Evolutionary conservation across 2,797 vertebrate species (phyloP).

Genomic region (Etheostoma perlongum): DNA sequence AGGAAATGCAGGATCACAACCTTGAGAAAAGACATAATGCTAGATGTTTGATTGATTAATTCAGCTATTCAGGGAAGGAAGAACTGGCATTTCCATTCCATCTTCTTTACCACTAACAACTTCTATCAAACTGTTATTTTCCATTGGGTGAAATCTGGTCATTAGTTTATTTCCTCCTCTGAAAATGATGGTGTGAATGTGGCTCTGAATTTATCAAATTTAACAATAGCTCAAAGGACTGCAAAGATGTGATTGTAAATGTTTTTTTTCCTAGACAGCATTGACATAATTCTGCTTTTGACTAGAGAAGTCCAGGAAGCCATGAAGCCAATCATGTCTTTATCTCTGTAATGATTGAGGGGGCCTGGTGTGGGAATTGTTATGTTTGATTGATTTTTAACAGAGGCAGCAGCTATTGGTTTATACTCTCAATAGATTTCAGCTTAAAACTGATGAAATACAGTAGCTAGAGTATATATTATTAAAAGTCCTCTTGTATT

Average conservation of each 20-base stretch:
- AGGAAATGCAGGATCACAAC: background rate
- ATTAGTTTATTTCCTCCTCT: conserved; percentile 17
- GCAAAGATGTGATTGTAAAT: conserved; percentile 14
- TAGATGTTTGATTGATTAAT: conserved; percentile 5
- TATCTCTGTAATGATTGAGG: conserved; percentile 9
- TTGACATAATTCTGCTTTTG: conserved; percentile 28
- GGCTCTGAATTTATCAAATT: conserved; percentile 19
- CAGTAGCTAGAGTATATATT: background rate
- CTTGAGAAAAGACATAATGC: background rate
- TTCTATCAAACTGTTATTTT: conserved; percentile 17
- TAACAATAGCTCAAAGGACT: conserved; percentile 20
- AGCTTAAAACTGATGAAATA: conserved; percentile 3
- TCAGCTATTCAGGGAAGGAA: background rate
- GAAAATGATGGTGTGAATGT: conserved; percentile 44
- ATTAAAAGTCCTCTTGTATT: background rate
- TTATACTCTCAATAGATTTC: background rate
- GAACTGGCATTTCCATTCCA: background rate
- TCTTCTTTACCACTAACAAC: conserved; percentile 14
- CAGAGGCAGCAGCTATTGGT: background rate
- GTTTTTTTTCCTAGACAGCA: conserved; percentile 11
- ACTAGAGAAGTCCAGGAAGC: conserved; percentile 15
- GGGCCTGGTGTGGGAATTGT: background rate
- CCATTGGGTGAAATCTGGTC: conserved; percentile 12
- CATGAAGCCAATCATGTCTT: conserved; percentile 38
- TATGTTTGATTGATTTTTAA: conserved; percentile 28